Evolutionary conservation across 2,797 vertebrate genomes (phyloP).

Genomic region (Schizopygopsis pylzovi): DNA sequence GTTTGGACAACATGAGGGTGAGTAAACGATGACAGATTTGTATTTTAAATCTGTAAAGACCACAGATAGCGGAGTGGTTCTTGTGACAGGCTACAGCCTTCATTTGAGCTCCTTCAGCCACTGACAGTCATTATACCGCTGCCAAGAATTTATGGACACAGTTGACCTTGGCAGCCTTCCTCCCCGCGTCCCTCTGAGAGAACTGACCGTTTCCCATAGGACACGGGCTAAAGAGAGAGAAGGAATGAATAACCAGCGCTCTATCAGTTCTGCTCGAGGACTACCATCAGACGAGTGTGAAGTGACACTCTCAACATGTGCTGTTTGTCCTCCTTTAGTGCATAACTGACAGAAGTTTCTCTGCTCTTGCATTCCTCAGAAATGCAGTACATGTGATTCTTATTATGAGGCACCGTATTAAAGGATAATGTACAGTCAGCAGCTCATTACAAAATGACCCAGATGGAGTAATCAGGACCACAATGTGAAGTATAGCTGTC

Average conservation of each 20-base stretch:
- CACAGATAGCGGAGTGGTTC: neutral
- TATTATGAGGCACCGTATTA: neutral
- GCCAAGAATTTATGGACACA: conserved; percentile 48
- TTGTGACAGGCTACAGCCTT: conserved; percentile 20
- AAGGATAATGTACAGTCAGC: neutral
- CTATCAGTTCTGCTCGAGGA: conserved; percentile 31
- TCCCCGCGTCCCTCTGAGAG: conserved; percentile 34
- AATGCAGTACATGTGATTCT: conserved; percentile 11
- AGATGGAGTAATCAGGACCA: neutral
- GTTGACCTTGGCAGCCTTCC: conserved; percentile 42
- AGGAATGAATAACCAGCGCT: conserved; percentile 21
- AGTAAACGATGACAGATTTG: conserved; percentile 14
- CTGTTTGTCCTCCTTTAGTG: conserved; percentile 14
- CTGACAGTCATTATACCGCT: conserved; percentile 38
- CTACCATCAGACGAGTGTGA: conserved; percentile 17
- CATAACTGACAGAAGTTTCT: conserved; percentile 13
- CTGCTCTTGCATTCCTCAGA: conserved; percentile 9
- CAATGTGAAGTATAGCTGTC: neutral
- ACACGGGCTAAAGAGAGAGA: neutral
- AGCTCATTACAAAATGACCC: conserved; percentile 1
- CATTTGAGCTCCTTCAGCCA: conserved; percentile 19
- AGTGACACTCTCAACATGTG: conserved; percentile 7
- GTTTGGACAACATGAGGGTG: conserved; percentile 1
- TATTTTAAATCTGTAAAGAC: conserved; percentile 13
- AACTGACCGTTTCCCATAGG: conserved; percentile 37